A percentile compares a stretch with the other conserved stretches of the same genome.
phyloP scores from a whole-genome alignment of 1,140 invertebrate species.

The Pygmarrhopalites habei region DNA sequence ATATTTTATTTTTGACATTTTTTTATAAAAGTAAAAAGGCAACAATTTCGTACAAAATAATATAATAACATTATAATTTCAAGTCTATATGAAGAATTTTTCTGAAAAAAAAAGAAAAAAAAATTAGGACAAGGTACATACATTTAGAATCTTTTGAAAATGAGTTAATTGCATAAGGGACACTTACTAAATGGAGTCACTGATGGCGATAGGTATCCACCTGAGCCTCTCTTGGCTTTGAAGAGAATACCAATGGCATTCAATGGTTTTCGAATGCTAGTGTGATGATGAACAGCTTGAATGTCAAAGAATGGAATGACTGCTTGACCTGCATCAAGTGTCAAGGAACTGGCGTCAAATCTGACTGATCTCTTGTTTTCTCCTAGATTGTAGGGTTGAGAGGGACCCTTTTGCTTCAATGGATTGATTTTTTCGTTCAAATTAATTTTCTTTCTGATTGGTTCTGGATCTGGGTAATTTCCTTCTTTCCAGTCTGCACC shows the following conservation, averaged over 20 bases:
- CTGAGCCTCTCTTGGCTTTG: conserved; percentile 21
- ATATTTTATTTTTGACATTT: too few relatives aligned
- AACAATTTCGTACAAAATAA: too few relatives aligned
- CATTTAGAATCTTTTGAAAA: too few relatives aligned
- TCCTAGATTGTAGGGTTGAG: conserved; percentile 14
- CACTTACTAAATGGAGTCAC: too few relatives aligned
- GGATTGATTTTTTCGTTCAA: conserved; percentile 8
- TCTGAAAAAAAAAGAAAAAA: too few relatives aligned
- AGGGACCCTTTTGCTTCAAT: conserved; percentile 14
- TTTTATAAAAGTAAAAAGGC: too few relatives aligned
- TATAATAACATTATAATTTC: too few relatives aligned
- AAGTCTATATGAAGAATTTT: too few relatives aligned
- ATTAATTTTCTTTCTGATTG: background rate
- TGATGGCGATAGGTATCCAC: conserved; percentile 17
- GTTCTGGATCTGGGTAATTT: background rate
- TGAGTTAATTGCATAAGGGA: too few relatives aligned
- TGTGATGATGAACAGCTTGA: conserved; percentile 1
- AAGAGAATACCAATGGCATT: conserved; percentile 13
- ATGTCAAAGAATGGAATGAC: conserved; percentile 28
- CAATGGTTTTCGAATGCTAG: background rate
- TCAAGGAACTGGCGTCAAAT: conserved; percentile 26
- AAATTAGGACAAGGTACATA: too few relatives aligned
- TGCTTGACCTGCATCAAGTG: conserved; percentile 14
- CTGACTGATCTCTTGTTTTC: conserved; percentile 3
- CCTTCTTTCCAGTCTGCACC: background rate